Base-by-base conservation (phyloP, 92 coral and sea anemone genomes). In the Scolanthus callimorphus region DNA sequence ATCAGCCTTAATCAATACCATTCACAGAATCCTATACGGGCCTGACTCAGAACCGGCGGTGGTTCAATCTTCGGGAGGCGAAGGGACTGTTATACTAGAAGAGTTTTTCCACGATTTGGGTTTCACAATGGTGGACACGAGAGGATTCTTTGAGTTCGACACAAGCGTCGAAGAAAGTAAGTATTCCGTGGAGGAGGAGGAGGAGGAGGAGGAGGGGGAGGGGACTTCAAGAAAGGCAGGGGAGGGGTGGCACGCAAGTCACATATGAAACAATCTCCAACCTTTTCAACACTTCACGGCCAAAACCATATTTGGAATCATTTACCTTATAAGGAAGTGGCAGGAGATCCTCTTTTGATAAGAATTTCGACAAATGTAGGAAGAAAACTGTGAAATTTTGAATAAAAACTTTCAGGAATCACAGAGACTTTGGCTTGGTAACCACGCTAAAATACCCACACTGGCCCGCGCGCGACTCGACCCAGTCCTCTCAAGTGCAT, bases 61-160 rank as follows among this genome's bases (percentile, higher is more conserved):
- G n/a, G 78, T 49, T 11, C 91, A 85, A 62, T 29, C 76, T 39
- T 73, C 92, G 25, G 92, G 88, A 4, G 92, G 84, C 24, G 92
- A 85, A 44, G 92, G 92, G 9, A 85, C 92, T 2, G 55, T 38
- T 23, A 41, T 45, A 10, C 60, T 85, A 44, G 92, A 85, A 27
- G 87, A 80, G 50, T 80, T 74, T 45, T 29, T 44, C 39, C 65
- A 26, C 9, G 73, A 41, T 21, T 49, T 52, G 9, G 86, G 74
- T 23, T 85, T 85, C 41, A 68, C 77, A 22, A 58, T 85, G 49
- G 34, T 51, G 29, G 92, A 85, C 69, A 85, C 92, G 34, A 50
- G 92, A 50, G 92, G 92, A 19, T 85, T 85, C 74, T 67, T 73
- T 44, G 76, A 72, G 41, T 31, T 65, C 23, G 74, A 74, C 9